Evolutionary conservation across 2,113 vertebrate species (phyloP), one percentile per base, ranked within the genome.

Genomic region (Mystacornis crossleyi): DNA sequence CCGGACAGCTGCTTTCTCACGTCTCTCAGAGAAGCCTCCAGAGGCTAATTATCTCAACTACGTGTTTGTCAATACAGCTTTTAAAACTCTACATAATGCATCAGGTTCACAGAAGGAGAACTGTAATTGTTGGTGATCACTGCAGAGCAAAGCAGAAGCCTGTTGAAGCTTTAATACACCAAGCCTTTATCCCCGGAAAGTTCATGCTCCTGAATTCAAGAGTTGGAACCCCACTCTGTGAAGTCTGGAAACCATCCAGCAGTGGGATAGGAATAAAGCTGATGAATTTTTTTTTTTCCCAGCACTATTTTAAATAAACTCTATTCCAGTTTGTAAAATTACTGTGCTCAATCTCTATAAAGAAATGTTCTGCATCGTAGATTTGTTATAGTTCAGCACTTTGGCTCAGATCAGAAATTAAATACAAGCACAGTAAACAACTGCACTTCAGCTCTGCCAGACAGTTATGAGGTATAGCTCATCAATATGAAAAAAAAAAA

Each of bases 31-130:
- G 40, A 94, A 80, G 54, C 72, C 91, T 89, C 86, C 20, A 61
- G 86, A 42, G 79, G 51, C 33, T 91, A 85, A 96, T 93, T 92
- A 94, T 70, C 80, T 93, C 51, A 4, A 57, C 64, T n/a, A 45
- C 26, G 18, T 24, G 69, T 81, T 95, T 95, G 71, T 83, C 95
- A 90, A 79, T 31, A 70, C 61, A 94, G 89, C 72, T 96, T 95
- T 85, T 95, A 90, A 42, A 95, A 87, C 69, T 51, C 89, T 64
- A 28, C 54, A 88, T 25, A 51, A 66, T n/a, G 61, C 80, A 81
- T 78, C 81, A 89, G n/a, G 51, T 53, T 81, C 64, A 55, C 72
- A 95, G 84, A 62, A 12, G 28, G 23, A 86, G 60, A 94, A 60
- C n/a, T 78, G 55, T 51, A 42, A 81, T 7, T 67, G 25, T 36